These are phyloP conservation scores for Phyllostomus hastatus DNA, from an alignment of 2,113 vertebrate genomes.

Conservation along the genomic window DNA sequence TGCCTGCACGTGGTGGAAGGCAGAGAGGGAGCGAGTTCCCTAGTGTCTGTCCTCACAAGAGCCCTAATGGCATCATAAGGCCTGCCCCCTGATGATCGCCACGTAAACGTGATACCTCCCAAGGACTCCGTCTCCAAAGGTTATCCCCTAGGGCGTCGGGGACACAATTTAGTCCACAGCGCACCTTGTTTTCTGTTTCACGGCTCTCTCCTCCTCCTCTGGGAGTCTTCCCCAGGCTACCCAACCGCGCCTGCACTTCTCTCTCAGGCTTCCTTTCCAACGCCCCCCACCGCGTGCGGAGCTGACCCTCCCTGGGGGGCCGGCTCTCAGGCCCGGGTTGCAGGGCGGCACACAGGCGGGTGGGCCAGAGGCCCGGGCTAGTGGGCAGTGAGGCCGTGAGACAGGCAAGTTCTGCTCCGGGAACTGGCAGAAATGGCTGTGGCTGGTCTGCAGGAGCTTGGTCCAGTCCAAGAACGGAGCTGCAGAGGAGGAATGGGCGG, in stretches of 20 bases:
- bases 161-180: background rate
- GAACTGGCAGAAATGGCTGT: background rate
- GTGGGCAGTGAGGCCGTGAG: background rate
- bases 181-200: background rate
- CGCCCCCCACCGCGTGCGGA: background rate
- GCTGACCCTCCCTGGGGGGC: background rate
- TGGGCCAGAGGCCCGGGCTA: background rate
- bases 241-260: background rate
- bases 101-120: background rate
- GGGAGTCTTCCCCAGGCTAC: background rate
- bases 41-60: background rate
- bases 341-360: background rate
- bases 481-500: background rate
- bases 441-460: background rate
- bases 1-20: background rate
- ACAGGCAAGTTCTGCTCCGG: background rate
- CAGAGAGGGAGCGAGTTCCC: background rate
- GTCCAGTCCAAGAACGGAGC: background rate
- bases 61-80: too few species aligned
- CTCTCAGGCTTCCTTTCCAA: background rate
- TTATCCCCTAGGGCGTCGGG: too few species aligned
- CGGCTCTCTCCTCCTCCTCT: background rate
- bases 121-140: background rate
- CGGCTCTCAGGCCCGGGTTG: background rate
- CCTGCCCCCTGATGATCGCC: too few species aligned